Conservation (phyloP, 2,888 invertebrate genomes). For the Ommatoiulus sabulosus region DNA sequence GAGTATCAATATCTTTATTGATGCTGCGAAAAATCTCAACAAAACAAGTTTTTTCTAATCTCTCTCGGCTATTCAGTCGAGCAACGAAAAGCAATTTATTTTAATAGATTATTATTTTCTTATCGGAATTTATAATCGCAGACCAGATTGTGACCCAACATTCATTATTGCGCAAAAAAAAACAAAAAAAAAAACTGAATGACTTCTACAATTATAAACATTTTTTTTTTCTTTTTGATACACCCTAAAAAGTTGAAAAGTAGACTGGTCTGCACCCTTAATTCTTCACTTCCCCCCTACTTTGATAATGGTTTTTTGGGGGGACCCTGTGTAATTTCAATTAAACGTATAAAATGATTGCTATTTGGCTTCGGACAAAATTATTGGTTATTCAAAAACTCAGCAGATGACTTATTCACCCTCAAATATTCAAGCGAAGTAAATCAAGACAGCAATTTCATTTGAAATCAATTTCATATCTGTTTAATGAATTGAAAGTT, state of each 20-base stretch:
- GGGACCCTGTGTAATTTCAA: neutral
- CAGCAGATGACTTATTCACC: too few species aligned
- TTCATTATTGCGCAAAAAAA: neutral
- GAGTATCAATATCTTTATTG: constrained; percentile 33
- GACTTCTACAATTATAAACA: neutral
- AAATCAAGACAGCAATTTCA: too few species aligned
- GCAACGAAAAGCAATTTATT: constrained; percentile 36
- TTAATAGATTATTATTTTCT: constrained; percentile 24
- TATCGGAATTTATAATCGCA: constrained; percentile 23
- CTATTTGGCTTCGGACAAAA: too few species aligned
- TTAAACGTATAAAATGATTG: too few species aligned
- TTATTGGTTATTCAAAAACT: too few species aligned
- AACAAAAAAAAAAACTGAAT: neutral
- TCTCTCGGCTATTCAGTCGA: neutral
- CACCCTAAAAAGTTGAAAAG: neutral
- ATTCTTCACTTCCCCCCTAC: neutral
- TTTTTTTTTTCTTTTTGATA: neutral
- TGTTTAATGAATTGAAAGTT: too few species aligned
- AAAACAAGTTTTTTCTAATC: neutral
- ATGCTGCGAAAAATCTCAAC: constrained; percentile 14
- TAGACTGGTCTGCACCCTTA: neutral
- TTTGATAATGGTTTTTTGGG: neutral
- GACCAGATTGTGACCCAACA: neutral
- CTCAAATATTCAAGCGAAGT: too few species aligned
- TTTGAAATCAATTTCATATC: too few species aligned